Evolutionary conservation across 2,797 vertebrate species (phyloP), one percentile per base, ranked within the genome.

Genomic region (Amblyraja radiata): DNA sequence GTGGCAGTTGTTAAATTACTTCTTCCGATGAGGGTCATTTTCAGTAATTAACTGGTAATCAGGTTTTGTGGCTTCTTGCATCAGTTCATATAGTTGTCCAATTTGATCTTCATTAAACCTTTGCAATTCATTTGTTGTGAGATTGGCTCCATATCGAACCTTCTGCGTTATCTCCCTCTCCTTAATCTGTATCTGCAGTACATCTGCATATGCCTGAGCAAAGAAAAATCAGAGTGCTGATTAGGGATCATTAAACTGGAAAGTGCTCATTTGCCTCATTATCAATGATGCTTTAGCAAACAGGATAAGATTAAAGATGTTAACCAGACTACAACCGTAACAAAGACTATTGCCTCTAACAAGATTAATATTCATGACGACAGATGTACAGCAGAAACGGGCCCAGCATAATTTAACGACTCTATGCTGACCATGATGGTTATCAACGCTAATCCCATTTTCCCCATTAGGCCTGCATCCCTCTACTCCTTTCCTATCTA

Each of bases 1-100:
- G 39, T 54, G 36, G n/a, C 65, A 65, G 14, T 88, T 32, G 63
- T 14, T 21, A 88, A 32, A 88, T 93, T 94, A 94, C 10, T 77
- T 10, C 73, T 94, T 90, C 46, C 93, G 93, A 81, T 95, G 90
- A 0, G 39, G 91, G 74, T 95, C 95, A 81, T 97, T 97, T 90
- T 96, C 96, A 95, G 98, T 94, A 77, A 96, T 93, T 94, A 97
- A 97, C 94, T 98, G 97, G 93, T 94, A 95, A 93, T 94, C 97
- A 94, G 97, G 96, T 95, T 98, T 99, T 93, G 97, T 98, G 93
- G 98, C 95, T 93, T 99, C 98, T 0, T 97, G 96, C 98, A 99
- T 98, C 93, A 99, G 97, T 94, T 99, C 97, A 46, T 98, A 97
- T 94, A 99, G 96, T 93, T 99, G 98, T 86, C 98, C 97, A 0